Percentiles rank a stretch among this genome's conserved stretches.
Conservation (phyloP, 1,140 invertebrate genomes). For the Zaprionus ghesquierei region DNA sequence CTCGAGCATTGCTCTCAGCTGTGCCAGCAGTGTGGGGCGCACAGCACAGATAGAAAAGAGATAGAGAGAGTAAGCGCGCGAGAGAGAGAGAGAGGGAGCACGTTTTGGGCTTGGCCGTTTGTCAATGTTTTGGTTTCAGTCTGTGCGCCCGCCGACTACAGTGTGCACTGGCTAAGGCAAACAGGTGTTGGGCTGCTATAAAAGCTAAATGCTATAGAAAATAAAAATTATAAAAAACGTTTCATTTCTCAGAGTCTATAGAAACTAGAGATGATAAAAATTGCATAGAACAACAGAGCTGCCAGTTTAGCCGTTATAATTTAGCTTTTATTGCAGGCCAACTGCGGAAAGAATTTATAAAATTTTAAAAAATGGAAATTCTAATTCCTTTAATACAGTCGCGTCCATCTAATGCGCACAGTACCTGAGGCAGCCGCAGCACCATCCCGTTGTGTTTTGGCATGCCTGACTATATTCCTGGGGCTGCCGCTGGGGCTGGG, state of each 20-base stretch:
- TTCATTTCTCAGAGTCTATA: no score
- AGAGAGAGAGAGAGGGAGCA: background rate
- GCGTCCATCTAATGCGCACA: background rate
- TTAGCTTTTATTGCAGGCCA: no score
- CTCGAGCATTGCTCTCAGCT: conserved; percentile 37
- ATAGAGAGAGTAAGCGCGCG: no score
- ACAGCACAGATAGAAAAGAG: background rate
- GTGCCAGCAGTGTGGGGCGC: conserved; percentile 10
- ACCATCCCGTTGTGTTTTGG: background rate
- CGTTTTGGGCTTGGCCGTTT: conserved; percentile 20
- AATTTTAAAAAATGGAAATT: no score
- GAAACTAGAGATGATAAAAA: no score
- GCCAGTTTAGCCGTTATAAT: no score
- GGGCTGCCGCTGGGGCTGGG: background rate
- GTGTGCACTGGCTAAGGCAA: background rate
- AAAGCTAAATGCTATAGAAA: no score
- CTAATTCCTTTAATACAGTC: no score
- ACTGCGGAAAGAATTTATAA: no score
- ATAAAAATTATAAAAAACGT: no score
- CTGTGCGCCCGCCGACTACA: conserved; percentile 63
- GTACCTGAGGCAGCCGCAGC: background rate
- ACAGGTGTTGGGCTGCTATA: background rate
- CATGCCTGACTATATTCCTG: background rate
- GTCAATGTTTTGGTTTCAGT: conserved; percentile 51
- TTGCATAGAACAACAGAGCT: no score